Evolutionary conservation across 2,888 invertebrate species (phyloP).

Genomic region (Steinernema carpocapsae): DNA sequence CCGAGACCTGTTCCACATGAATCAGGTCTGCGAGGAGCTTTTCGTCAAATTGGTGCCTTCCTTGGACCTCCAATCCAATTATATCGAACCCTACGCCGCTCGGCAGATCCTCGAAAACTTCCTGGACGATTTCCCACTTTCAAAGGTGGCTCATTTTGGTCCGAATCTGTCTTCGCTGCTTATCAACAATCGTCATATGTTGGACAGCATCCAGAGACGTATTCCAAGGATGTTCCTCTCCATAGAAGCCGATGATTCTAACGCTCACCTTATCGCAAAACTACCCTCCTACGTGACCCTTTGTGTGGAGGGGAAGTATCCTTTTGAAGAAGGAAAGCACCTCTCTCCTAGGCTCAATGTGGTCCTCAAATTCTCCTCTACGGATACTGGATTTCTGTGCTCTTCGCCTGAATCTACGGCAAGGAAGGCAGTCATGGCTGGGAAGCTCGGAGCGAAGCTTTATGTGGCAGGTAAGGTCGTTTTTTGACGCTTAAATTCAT

Average conservation of each 20-base stretch:
- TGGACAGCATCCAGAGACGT: constrained; percentile 55
- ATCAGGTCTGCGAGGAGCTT: constrained; percentile 61
- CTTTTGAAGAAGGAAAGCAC: constrained; percentile 52
- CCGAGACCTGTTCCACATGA: constrained; percentile 63
- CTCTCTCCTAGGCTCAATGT: constrained; percentile 56
- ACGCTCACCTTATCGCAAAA: constrained; percentile 44
- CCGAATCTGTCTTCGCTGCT: constrained; percentile 57
- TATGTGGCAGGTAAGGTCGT: constrained; percentile 47
- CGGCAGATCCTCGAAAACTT: constrained; percentile 55
- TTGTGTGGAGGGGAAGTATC: constrained; percentile 57
- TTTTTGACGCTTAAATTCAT: constrained; percentile 34
- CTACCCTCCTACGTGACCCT: constrained; percentile 60
- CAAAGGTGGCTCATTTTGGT: constrained; percentile 60
- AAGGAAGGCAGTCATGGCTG: constrained; percentile 57
- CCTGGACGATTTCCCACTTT: constrained; percentile 60
- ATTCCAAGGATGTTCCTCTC: constrained; percentile 58
- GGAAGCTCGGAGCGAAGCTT: constrained; percentile 52
- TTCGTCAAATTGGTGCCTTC: constrained; percentile 62
- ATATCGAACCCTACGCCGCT: constrained; percentile 54
- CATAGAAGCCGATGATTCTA: constrained; percentile 52
- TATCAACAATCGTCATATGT: constrained; percentile 50
- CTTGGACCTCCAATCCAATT: constrained; percentile 62
- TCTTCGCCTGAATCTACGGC: constrained; percentile 62
- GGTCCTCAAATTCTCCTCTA: constrained; percentile 59
- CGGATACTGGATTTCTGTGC: constrained; percentile 63